Percentiles rank a stretch among this genome's conserved stretches.
phyloP scores from a whole-genome alignment of 1,140 invertebrate genomes.

The Uloborus diversus region DNA sequence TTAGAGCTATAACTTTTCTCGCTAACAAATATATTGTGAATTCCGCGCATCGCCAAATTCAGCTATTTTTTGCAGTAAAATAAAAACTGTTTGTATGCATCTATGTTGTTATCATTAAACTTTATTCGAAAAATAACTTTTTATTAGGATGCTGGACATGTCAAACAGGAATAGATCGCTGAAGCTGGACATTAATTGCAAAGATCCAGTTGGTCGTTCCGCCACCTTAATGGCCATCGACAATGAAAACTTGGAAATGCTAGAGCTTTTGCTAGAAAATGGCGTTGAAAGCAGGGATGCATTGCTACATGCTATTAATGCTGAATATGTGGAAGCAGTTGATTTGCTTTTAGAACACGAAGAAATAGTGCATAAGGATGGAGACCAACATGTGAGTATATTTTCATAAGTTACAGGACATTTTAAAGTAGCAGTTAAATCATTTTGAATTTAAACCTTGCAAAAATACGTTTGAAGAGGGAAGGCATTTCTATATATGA shows the following conservation, averaged over 20 bases:
- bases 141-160: slow-evolving; percentile 43
- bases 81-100: too few species aligned
- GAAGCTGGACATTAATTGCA: slow-evolving; percentile 91
- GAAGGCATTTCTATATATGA: too few species aligned
- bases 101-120: too few species aligned
- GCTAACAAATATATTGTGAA: too few species aligned
- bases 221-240: slow-evolving; percentile 96
- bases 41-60: too few species aligned
- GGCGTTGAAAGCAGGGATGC: slow-evolving; percentile 90
- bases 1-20: too few species aligned
- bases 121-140: too few species aligned
- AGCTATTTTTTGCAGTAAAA: too few species aligned
- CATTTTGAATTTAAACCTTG: too few species aligned
- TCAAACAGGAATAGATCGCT: slow-evolving; percentile 6
- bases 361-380: slow-evolving; percentile 77
- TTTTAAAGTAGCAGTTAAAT: too few species aligned
- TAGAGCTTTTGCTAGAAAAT: slow-evolving; percentile 89
- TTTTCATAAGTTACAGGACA: too few species aligned
- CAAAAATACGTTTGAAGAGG: too few species aligned
- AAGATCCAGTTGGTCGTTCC: slow-evolving; percentile 91
- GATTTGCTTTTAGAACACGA: slow-evolving; percentile 94
- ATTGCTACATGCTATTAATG: slow-evolving; percentile 93
- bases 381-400: slow-evolving; percentile 77
- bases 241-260: slow-evolving; percentile 99
- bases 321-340: slow-evolving; percentile 98